Conservation (phyloP, 2,797 vertebrate genomes). For the Ptychobarbus kaznakovi region DNA sequence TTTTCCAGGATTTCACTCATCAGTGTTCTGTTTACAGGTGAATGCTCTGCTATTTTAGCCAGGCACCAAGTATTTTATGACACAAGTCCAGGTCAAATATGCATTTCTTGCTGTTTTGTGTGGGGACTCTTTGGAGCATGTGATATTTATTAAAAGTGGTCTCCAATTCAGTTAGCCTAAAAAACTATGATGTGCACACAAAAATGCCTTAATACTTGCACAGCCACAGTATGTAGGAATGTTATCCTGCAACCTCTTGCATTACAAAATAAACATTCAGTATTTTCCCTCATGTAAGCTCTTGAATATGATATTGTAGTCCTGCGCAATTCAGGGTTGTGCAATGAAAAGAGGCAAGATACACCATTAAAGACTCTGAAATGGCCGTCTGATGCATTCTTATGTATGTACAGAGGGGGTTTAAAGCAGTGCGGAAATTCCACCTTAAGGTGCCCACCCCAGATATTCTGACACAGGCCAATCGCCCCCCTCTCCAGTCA, state of each 20-base stretch:
- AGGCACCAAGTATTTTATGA: not conserved
- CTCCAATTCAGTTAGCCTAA: not conserved
- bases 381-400: conserved; percentile 53
- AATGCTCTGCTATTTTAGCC: not conserved
- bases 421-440: conserved; percentile 65
- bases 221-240: not conserved
- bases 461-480: conserved; percentile 69
- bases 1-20: not conserved
- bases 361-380: conserved; percentile 45
- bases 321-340: conserved; percentile 30
- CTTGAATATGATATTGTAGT: conserved; percentile 21
- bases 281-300: conserved; percentile 1
- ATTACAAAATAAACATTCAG: conserved; percentile 38
- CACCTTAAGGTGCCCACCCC: conserved; percentile 81
- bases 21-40: conserved; percentile 14
- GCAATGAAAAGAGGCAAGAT: conserved; percentile 19
- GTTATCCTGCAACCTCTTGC: conserved; percentile 4
- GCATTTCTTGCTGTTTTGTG: not conserved
- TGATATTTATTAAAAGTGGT: conserved; percentile 4
- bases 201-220: not conserved
- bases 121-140: not conserved
- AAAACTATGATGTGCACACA: not conserved
- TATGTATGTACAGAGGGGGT: conserved; percentile 35
- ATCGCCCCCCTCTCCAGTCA: conserved; percentile 77
- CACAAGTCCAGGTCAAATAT: conserved; percentile 3